A percentile compares a stretch with the other conserved stretches of the same genome.
These are phyloP conservation scores for Frankliniella fusca DNA, from an alignment of 2,888 invertebrate species.

Conservation along the genomic window DNA sequence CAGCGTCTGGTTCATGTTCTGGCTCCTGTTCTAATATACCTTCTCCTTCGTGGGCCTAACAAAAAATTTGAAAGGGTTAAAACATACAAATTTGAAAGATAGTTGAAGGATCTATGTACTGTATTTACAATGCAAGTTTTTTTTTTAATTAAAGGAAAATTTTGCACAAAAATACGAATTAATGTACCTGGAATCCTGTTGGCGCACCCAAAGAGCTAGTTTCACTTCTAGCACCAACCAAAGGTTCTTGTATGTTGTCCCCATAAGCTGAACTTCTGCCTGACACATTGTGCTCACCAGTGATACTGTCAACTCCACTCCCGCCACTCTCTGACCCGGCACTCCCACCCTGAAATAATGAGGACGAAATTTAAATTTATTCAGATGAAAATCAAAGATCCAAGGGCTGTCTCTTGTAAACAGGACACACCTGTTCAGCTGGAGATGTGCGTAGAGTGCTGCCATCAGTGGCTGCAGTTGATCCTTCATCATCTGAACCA, in stretches of 20 bases:
- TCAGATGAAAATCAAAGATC: neutral
- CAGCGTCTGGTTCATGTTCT: constrained; percentile 46
- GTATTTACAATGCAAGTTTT: neutral
- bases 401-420: too few species aligned
- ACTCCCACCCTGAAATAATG: neutral
- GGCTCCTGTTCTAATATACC: constrained; percentile 43
- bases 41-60: constrained; percentile 36
- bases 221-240: constrained; percentile 54
- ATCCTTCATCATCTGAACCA: constrained; percentile 91
- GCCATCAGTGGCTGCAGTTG: constrained; percentile 91
- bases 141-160: constrained; percentile 30
- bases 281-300: constrained; percentile 79
- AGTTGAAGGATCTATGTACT: neutral
- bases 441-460: constrained; percentile 83
- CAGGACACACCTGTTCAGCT: constrained; percentile 60
- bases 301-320: constrained; percentile 86
- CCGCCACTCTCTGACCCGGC: constrained; percentile 83
- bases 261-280: constrained; percentile 91
- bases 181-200: constrained; percentile 48
- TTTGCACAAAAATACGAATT: constrained; percentile 28
- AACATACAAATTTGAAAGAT: neutral
- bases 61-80: neutral
- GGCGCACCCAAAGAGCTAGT: constrained; percentile 54
- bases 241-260: constrained; percentile 59
- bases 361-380: neutral